phyloP scores from a whole-genome alignment of 2,888 invertebrate species.

The Cactoblastis cactorum region DNA sequence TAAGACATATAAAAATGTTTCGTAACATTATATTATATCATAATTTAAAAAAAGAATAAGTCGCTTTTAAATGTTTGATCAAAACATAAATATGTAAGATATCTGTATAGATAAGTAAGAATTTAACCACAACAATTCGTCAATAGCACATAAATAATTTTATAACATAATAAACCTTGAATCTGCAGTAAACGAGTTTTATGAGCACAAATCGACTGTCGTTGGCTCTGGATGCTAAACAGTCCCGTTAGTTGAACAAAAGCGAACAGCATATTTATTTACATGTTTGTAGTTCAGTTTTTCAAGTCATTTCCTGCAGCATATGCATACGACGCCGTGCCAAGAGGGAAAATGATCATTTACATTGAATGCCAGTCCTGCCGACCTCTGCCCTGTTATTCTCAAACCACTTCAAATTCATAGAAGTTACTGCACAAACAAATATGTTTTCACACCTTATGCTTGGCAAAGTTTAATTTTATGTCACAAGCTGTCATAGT shows the following conservation, averaged over 20 bases:
- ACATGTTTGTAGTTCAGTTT: conserved; percentile 40
- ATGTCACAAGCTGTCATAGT: neutral
- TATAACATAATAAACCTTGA: conserved; percentile 23
- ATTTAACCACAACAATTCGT: neutral
- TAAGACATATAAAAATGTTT: neutral
- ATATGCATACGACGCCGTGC: conserved; percentile 36
- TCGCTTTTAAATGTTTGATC: too few species aligned
- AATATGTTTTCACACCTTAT: neutral
- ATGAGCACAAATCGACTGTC: conserved; percentile 32
- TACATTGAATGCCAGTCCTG: conserved; percentile 52
- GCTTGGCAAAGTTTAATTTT: neutral
- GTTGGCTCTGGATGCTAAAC: conserved; percentile 48
- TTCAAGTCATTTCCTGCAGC: conserved; percentile 52
- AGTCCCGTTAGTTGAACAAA: conserved; percentile 53
- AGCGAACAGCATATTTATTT: conserved; percentile 26
- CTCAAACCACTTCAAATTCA: conserved; percentile 23
- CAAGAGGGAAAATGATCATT: conserved; percentile 49
- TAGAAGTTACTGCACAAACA: neutral
- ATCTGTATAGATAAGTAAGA: too few species aligned
- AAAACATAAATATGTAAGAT: too few species aligned
- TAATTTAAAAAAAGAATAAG: too few species aligned
- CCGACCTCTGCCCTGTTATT: conserved; percentile 27
- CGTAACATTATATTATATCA: neutral
- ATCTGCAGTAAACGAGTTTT: conserved; percentile 27
- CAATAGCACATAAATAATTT: conserved; percentile 5